Evolutionary conservation across 2,888 invertebrate genomes (phyloP).

Genomic region (Myathropa florea): DNA sequence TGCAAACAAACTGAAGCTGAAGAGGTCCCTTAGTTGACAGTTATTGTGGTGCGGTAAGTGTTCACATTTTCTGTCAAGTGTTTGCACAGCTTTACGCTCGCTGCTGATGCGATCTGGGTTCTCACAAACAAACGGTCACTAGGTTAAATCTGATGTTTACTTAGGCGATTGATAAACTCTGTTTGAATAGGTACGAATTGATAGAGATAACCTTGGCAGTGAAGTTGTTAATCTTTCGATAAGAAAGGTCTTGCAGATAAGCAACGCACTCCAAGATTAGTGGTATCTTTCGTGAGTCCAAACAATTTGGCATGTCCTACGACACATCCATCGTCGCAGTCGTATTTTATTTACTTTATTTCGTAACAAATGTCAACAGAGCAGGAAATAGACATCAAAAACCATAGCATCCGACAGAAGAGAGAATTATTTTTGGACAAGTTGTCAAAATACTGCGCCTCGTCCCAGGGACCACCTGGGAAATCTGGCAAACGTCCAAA

Average conservation of each 20-base stretch:
- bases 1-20: slow-evolving; percentile 2
- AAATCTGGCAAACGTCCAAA: neutral
- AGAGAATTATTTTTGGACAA: slow-evolving; percentile 13
- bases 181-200: slow-evolving; percentile 23
- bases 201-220: slow-evolving; percentile 58
- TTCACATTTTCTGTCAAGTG: slow-evolving; percentile 59
- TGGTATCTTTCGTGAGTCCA: too few species aligned
- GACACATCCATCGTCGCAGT: neutral
- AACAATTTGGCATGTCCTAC: neutral
- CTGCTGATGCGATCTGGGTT: slow-evolving; percentile 27
- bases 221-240: slow-evolving; percentile 23
- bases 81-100: slow-evolving; percentile 66
- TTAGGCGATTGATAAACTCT: neutral
- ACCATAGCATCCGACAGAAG: neutral
- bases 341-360: neutral
- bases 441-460: neutral
- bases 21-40: slow-evolving; percentile 46
- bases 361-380: neutral
- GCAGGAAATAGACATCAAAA: neutral
- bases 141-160: slow-evolving; percentile 44
- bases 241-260: neutral
- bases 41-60: slow-evolving; percentile 44
- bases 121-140: slow-evolving; percentile 31
- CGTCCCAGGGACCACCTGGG: slow-evolving; percentile 14
- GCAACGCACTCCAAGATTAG: too few species aligned